A percentile compares a stretch with the other conserved stretches of the same genome.
Conservation (phyloP, 2,113 vertebrate species). For the Lamprotornis superbus region DNA sequence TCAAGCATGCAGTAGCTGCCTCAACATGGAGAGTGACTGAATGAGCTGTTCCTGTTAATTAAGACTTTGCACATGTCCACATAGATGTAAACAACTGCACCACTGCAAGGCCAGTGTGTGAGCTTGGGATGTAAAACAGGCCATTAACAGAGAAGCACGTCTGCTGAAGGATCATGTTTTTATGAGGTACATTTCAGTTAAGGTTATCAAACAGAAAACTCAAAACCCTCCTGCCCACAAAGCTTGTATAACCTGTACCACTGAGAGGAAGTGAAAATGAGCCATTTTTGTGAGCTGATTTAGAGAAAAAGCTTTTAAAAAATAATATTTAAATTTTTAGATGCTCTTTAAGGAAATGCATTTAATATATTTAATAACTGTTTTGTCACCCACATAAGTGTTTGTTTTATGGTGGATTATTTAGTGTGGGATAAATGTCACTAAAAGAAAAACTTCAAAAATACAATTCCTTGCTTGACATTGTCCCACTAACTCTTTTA, state of each 20-base stretch:
- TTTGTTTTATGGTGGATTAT: not conserved
- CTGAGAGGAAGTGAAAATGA: not conserved
- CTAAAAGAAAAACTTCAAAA: too few species aligned
- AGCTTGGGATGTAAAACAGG: not conserved
- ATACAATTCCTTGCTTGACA: not conserved
- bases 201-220: not conserved
- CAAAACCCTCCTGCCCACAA: not conserved
- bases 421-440: not conserved
- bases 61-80: not conserved
- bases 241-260: not conserved
- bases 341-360: not conserved
- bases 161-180: not conserved
- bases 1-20: fast-evolving
- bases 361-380: not conserved
- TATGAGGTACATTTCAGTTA: not conserved
- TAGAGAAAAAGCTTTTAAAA: not conserved
- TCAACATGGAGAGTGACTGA: not conserved
- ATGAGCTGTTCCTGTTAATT: not conserved
- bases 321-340: not conserved
- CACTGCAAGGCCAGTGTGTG: not conserved
- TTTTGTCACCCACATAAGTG: not conserved
- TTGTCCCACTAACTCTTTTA: not conserved
- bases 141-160: not conserved
- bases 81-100: not conserved
- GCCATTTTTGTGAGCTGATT: not conserved